Evolutionary conservation across 1,140 invertebrate genomes (phyloP).

Genomic region (Scylla paramamosain): DNA sequence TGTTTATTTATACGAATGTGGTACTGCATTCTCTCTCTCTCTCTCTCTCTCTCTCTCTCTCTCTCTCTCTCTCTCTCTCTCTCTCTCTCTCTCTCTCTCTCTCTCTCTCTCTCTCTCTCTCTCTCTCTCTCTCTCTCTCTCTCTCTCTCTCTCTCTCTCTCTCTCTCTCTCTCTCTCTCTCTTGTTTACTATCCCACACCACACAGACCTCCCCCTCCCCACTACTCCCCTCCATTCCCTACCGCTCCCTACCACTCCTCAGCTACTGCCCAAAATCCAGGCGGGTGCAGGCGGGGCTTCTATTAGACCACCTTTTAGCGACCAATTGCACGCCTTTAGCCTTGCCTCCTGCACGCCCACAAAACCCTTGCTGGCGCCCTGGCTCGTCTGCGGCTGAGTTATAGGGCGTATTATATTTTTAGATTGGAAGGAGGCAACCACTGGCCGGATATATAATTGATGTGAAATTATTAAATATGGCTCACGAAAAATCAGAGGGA

Average conservation of each 20-base stretch:
- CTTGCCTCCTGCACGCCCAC: background rate
- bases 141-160: background rate
- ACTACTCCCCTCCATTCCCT: background rate
- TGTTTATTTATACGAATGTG: too few relatives aligned
- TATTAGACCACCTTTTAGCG: constrained; percentile 36
- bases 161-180: too few relatives aligned
- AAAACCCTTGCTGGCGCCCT: background rate
- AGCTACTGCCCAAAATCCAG: background rate
- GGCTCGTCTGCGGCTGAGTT: constrained; percentile 26
- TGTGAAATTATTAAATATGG: constrained; percentile 63
- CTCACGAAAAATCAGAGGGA: constrained; percentile 58
- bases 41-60: background rate
- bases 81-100: background rate
- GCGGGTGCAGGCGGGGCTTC: background rate
- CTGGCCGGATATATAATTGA: constrained; percentile 66
- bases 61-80: constrained; percentile 18
- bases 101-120: background rate
- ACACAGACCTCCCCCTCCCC: background rate
- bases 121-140: background rate
- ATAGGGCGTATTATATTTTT: constrained; percentile 62
- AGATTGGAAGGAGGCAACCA: constrained; percentile 65
- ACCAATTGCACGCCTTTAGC: constrained; percentile 43
- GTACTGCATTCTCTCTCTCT: background rate
- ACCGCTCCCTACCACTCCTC: background rate
- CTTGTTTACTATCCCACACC: background rate